These are phyloP conservation scores for Cryptoprocta ferox DNA, from an alignment of 2,797 vertebrate species.

Conservation along the genomic window DNA sequence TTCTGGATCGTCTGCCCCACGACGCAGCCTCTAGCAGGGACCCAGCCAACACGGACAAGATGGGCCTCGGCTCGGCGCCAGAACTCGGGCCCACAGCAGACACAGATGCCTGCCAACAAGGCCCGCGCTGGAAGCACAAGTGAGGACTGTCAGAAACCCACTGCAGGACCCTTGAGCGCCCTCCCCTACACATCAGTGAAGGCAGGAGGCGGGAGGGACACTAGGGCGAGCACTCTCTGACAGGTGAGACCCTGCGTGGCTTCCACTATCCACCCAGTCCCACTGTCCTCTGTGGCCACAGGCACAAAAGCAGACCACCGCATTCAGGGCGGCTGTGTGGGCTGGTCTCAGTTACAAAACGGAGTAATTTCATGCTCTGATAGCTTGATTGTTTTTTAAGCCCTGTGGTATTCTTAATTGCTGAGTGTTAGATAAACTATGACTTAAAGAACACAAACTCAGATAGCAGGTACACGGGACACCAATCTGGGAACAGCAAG, in stretches of 20 bases:
- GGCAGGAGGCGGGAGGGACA: neutral
- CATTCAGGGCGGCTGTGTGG: slow-evolving; percentile 59
- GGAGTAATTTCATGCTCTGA: slow-evolving; percentile 65
- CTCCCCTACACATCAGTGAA: accelerated
- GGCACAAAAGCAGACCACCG: neutral
- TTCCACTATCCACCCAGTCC: neutral
- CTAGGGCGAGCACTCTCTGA: neutral
- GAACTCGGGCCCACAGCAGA: neutral
- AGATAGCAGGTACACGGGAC: slow-evolving; percentile 75
- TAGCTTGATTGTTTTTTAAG: slow-evolving; percentile 86
- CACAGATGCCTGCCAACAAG: neutral
- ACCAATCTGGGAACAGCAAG: slow-evolving; percentile 66
- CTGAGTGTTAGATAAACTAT: slow-evolving; percentile 85
- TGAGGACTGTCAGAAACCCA: neutral
- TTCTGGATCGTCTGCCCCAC: neutral
- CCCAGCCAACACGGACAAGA: neutral
- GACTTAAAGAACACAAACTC: slow-evolving; percentile 79
- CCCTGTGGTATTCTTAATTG: slow-evolving; percentile 84
- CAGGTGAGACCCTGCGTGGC: neutral
- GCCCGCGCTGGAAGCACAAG: neutral
- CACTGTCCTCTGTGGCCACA: neutral
- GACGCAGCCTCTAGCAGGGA: neutral
- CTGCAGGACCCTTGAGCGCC: neutral
- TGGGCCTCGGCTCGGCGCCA: neutral
- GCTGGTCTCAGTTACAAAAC: slow-evolving; percentile 66